A percentile compares a stretch with the other conserved stretches of the same genome.
These are phyloP conservation scores for Peromyscus attwateri DNA, from an alignment of 2,797 vertebrate genomes.

Conservation along the genomic window DNA sequence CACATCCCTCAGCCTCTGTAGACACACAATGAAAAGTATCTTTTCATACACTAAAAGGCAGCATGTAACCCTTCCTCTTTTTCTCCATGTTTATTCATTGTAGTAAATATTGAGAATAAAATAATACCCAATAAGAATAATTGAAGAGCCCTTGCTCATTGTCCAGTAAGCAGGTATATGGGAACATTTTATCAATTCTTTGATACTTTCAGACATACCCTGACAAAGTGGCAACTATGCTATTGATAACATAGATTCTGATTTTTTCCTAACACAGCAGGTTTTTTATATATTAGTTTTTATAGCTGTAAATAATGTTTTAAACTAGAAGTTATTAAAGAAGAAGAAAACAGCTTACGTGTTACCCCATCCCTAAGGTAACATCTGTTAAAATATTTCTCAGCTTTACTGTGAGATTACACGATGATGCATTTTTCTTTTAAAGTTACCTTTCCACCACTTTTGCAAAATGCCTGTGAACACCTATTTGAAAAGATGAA, in stretches of 20 bases:
- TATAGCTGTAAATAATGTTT: neutral
- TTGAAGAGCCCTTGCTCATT: neutral
- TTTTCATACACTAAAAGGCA: neutral
- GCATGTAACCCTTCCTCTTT: neutral
- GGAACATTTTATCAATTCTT: neutral
- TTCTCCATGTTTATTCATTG: neutral
- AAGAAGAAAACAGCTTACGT: neutral
- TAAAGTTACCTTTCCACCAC: neutral
- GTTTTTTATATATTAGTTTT: conserved; percentile 16
- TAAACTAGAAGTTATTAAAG: neutral
- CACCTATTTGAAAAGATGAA: neutral
- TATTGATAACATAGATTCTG: neutral
- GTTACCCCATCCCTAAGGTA: neutral
- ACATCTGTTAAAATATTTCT: neutral
- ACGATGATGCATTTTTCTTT: neutral
- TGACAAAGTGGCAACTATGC: neutral
- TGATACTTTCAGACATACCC: neutral
- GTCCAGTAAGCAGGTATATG: neutral
- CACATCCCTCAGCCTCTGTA: neutral
- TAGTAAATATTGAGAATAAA: neutral
- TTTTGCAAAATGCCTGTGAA: neutral
- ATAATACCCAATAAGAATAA: neutral
- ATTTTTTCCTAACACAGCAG: neutral
- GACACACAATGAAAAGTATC: neutral
- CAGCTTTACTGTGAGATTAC: neutral